Percentiles rank a stretch among this genome's conserved stretches.
Conservation (phyloP, 37 sponge, comb jelly and placozoan genomes). For the Halichondria panicea region DNA sequence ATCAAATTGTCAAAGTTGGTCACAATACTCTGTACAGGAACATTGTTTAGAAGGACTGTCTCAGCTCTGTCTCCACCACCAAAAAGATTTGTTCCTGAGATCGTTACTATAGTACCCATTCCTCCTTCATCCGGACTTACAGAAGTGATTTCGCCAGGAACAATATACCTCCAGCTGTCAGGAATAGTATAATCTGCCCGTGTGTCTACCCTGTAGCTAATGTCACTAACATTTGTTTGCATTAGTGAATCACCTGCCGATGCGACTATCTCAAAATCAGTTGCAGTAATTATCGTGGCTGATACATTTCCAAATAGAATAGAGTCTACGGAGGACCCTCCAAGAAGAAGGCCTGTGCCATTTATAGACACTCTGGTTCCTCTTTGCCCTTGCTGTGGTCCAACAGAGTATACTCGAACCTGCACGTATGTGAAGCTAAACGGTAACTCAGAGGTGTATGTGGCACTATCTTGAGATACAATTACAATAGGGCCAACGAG, state of each 20-base stretch:
- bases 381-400: conserved; percentile 58
- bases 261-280: not conserved
- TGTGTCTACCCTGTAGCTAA: conserved; percentile 20
- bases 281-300: conserved; percentile 1
- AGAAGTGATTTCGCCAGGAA: conserved; percentile 27
- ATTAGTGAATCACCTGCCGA: conserved; percentile 8
- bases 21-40: conserved; percentile 19
- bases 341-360: conserved; percentile 48
- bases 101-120: conserved; percentile 65
- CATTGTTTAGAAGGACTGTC: conserved; percentile 26
- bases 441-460: not conserved
- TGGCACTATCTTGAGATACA: conserved; percentile 11
- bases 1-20: conserved; percentile 24
- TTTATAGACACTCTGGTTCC: conserved; percentile 61
- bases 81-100: conserved; percentile 51
- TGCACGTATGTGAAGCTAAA: conserved; percentile 50
- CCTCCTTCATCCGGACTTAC: conserved; percentile 54
- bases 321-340: conserved; percentile 19
- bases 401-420: conserved; percentile 26
- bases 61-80: conserved; percentile 39
- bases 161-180: conserved; percentile 50
- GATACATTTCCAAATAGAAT: conserved; percentile 28
- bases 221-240: conserved; percentile 2
- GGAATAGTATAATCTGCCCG: conserved; percentile 32
- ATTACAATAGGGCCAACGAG: conserved; percentile 46